These are phyloP conservation scores for Heliconius eleuchia DNA, from an alignment of 1,140 invertebrate species.

Conservation along the genomic window DNA sequence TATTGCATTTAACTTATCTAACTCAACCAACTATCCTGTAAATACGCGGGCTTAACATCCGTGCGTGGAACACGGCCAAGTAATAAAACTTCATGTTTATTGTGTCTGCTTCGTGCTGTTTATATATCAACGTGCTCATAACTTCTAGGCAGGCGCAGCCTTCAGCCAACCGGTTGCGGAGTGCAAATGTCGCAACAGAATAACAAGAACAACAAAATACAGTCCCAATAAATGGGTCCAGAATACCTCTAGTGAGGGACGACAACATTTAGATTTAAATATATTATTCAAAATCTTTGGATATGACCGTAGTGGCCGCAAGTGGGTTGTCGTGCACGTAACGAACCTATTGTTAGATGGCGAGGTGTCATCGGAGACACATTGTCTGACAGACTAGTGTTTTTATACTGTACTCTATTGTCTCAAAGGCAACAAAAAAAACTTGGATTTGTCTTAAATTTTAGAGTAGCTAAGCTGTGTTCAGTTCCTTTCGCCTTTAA, in stretches of 20 bases:
- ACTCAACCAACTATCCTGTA: slow-evolving; percentile 62
- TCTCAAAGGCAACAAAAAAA: slow-evolving; percentile 36
- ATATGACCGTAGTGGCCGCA: slow-evolving; percentile 40
- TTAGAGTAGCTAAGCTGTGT: slow-evolving; percentile 2
- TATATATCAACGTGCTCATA: slow-evolving; percentile 56
- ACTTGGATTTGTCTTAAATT: slow-evolving; percentile 11
- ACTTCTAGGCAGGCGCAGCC: slow-evolving; percentile 45
- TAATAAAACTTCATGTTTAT: slow-evolving; percentile 80
- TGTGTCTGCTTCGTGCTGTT: slow-evolving; percentile 66
- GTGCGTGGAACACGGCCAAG: slow-evolving; percentile 76
- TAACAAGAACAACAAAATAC: slow-evolving; percentile 38
- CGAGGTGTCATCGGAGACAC: slow-evolving; percentile 60
- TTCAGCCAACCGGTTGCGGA: slow-evolving; percentile 43
- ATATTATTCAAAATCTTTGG: slow-evolving; percentile 50
- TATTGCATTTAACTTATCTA: slow-evolving; percentile 26
- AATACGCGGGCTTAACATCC: slow-evolving; percentile 72
- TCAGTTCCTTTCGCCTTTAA: not conserved
- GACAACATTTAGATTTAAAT: slow-evolving; percentile 46
- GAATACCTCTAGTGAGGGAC: slow-evolving; percentile 19
- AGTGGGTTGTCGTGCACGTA: slow-evolving; percentile 61
- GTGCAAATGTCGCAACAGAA: slow-evolving; percentile 44
- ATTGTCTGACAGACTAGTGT: slow-evolving; percentile 61
- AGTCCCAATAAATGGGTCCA: slow-evolving; percentile 41
- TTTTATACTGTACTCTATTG: slow-evolving; percentile 50
- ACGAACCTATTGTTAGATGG: slow-evolving; percentile 66